A percentile compares a stretch with the other conserved stretches of the same genome.
Conservation (phyloP, 2,888 invertebrate genomes). For the Anoplius nigerrimus region DNA sequence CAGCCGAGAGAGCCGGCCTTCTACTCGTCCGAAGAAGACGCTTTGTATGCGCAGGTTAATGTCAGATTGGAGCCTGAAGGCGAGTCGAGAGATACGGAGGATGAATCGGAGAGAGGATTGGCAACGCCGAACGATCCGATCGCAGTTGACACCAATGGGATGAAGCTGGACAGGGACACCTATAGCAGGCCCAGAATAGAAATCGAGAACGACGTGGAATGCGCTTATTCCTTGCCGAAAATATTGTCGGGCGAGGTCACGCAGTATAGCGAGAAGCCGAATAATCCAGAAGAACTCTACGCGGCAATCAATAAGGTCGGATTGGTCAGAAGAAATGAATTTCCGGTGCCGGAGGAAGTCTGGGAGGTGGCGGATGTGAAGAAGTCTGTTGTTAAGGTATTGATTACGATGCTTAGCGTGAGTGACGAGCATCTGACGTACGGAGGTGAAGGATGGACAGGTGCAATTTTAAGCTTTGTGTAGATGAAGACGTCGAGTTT, state of each 20-base stretch:
- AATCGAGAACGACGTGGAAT: conserved; percentile 54
- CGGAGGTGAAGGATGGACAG: background rate
- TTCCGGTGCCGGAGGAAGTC: conserved; percentile 67
- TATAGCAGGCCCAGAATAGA: conserved; percentile 49
- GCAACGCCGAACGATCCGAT: conserved; percentile 44
- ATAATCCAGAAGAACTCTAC: conserved; percentile 76
- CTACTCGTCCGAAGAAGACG: conserved; percentile 66
- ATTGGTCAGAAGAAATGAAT: conserved; percentile 58
- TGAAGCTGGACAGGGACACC: conserved; percentile 39
- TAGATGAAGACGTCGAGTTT: conserved; percentile 69
- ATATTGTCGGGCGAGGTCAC: conserved; percentile 56
- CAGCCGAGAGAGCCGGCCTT: conserved; percentile 52
- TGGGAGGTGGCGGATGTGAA: conserved; percentile 66
- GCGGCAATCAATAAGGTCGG: conserved; percentile 72
- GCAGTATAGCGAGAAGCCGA: conserved; percentile 70
- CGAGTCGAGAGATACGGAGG: conserved; percentile 71
- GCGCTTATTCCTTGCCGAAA: conserved; percentile 66
- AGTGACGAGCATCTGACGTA: background rate
- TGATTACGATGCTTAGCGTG: too few relatives aligned
- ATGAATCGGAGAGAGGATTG: conserved; percentile 65
- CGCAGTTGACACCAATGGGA: conserved; percentile 38
- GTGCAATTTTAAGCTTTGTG: background rate
- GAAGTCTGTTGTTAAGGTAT: conserved; percentile 60
- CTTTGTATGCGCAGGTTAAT: conserved; percentile 69
- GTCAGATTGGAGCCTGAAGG: conserved; percentile 69